phyloP scores from a whole-genome alignment of 2,797 vertebrate genomes.

The Pygocentrus nattereri region DNA sequence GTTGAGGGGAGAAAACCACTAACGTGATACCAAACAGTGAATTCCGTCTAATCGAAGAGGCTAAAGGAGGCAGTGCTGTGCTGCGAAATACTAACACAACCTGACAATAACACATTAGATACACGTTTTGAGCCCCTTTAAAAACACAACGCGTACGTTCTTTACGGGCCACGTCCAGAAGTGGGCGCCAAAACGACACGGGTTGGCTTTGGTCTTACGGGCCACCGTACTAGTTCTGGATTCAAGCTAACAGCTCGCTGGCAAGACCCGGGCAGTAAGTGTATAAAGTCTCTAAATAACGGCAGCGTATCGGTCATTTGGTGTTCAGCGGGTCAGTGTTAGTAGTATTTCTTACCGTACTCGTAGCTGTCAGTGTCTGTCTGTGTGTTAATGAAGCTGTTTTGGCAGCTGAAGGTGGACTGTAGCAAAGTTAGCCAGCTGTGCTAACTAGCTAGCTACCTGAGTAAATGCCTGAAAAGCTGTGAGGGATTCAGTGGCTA shows the following conservation, averaged over 20 bases:
- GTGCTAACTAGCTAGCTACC: not conserved
- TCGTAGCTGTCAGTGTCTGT: not conserved
- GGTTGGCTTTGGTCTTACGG: not conserved
- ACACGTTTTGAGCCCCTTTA: not conserved
- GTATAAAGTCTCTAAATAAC: not conserved
- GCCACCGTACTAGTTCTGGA: constrained; percentile 17
- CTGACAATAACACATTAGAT: not conserved
- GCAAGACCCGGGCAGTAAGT: constrained; percentile 27
- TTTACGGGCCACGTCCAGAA: too few relatives aligned
- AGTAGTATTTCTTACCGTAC: not conserved
- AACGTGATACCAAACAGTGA: too few relatives aligned
- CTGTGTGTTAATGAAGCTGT: not conserved
- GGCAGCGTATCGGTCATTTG: not conserved
- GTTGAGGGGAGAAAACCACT: too few relatives aligned
- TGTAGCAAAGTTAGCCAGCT: not conserved
- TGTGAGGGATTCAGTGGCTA: not conserved
- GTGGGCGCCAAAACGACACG: not conserved
- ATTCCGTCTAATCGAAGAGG: too few relatives aligned
- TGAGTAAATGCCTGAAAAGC: not conserved
- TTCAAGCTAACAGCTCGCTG: not conserved
- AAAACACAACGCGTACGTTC: not conserved
- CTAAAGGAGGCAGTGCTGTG: too few relatives aligned
- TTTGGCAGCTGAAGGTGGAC: not conserved
- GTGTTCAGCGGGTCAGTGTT: not conserved
- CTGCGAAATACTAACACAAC: too few relatives aligned